A percentile compares a stretch with the other conserved stretches of the same genome.
Evolutionary conservation across 2,797 vertebrate genomes (phyloP).

Genomic region (Antrozous pallidus): DNA sequence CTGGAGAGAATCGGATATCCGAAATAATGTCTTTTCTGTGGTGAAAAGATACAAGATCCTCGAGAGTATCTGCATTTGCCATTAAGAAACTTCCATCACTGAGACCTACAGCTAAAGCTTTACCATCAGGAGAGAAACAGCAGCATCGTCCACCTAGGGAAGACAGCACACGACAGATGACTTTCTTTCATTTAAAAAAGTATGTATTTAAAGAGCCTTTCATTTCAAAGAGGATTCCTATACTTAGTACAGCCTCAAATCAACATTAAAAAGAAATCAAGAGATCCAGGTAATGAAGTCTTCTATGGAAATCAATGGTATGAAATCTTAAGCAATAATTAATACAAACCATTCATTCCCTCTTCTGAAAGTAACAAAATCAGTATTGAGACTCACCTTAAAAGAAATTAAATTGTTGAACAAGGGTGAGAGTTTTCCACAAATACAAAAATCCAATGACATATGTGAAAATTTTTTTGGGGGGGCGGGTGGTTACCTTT

Average conservation of each 20-base stretch:
- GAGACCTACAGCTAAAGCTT: conserved; percentile 95
- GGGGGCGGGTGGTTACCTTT: neutral
- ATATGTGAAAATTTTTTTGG: neutral
- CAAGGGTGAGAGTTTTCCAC: neutral
- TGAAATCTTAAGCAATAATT: neutral
- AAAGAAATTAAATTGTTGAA: conserved; percentile 29
- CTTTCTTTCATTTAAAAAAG: neutral
- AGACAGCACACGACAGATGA: neutral
- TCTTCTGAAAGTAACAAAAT: neutral
- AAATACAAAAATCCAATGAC: neutral
- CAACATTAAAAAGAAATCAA: neutral
- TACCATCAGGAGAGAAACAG: conserved; percentile 98
- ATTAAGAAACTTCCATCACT: conserved; percentile 98
- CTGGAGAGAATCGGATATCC: conserved; percentile 97
- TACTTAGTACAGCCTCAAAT: neutral
- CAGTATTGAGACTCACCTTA: neutral
- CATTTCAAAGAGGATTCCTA: neutral
- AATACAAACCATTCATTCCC: neutral
- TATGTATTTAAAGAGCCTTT: neutral
- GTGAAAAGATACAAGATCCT: conserved; percentile 98
- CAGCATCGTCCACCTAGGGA: conserved; percentile 94
- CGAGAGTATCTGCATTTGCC: conserved; percentile 97
- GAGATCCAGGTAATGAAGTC: neutral
- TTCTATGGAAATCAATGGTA: conserved; percentile 8
- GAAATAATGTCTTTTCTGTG: conserved; percentile 98